phyloP scores from a whole-genome alignment of 53 echinoderm and acorn worm genomes.

The Arbacia lixula region DNA sequence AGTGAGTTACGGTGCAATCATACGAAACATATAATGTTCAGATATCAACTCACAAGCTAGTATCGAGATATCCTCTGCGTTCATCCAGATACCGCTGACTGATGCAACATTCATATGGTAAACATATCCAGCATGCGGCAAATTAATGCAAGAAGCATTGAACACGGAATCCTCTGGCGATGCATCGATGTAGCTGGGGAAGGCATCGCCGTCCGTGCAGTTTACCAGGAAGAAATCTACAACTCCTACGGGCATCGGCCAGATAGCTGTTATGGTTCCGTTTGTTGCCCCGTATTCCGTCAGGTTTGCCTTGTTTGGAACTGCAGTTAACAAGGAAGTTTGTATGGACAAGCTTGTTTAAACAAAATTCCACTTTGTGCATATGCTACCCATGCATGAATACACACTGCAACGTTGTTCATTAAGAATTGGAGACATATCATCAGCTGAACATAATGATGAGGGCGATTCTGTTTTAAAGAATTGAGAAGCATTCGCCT shows the following conservation, averaged over 20 bases:
- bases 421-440: neutral
- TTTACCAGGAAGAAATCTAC: neutral
- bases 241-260: neutral
- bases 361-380: neutral
- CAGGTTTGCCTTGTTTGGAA: neutral
- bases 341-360: no score
- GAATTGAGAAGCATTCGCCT: neutral
- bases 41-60: neutral
- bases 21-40: no score
- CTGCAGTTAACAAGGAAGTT: neutral
- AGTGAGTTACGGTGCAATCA: no score
- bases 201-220: neutral
- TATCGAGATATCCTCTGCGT: neutral
- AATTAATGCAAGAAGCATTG: neutral
- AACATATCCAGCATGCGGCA: neutral
- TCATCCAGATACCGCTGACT: neutral
- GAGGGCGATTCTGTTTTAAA: neutral
- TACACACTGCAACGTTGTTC: neutral
- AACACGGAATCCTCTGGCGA: neutral
- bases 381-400: neutral
- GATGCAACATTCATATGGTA: neutral
- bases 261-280: neutral
- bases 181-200: neutral
- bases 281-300: neutral
- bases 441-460: neutral